A percentile compares a stretch with the other conserved stretches of the same genome.
These are phyloP conservation scores for Mactra quadrangularis DNA, from an alignment of 1,140 invertebrate species.

Conservation along the genomic window DNA sequence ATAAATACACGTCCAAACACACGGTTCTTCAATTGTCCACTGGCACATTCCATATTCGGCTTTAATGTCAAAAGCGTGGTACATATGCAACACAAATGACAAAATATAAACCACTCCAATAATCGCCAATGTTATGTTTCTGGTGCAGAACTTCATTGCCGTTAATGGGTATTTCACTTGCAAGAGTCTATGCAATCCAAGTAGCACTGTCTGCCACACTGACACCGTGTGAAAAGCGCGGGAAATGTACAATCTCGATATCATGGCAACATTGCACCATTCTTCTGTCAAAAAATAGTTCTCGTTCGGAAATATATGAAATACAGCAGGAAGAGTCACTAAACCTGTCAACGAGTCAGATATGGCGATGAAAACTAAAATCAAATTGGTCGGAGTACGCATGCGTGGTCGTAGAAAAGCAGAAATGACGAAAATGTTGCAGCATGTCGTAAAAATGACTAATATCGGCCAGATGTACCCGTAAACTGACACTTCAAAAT, in stretches of 20 bases:
- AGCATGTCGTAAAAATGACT: constrained; percentile 6
- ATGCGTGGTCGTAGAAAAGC: constrained; percentile 42
- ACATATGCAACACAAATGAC: constrained; percentile 39
- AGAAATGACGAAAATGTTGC: constrained; percentile 38
- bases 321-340: constrained; percentile 39
- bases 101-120: constrained; percentile 19
- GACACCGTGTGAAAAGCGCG: constrained; percentile 57
- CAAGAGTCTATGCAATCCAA: constrained; percentile 28
- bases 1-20: constrained; percentile 47
- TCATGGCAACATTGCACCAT: constrained; percentile 44
- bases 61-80: constrained; percentile 53
- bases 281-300: constrained; percentile 25
- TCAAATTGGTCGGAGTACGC: constrained; percentile 44
- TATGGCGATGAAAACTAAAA: constrained; percentile 49
- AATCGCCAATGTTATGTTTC: constrained; percentile 5
- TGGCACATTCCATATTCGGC: constrained; percentile 32
- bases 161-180: constrained; percentile 6
- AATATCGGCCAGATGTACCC: constrained; percentile 48
- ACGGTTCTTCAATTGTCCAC: constrained; percentile 31
- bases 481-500: constrained; percentile 32
- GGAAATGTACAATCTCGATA: constrained; percentile 43
- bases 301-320: constrained; percentile 35
- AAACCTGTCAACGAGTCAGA: constrained; percentile 54
- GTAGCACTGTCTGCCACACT: constrained; percentile 34
- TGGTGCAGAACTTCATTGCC: constrained; percentile 11